Evolutionary conservation across 2,113 vertebrate genomes (phyloP), one percentile per base, ranked within the genome.

Genomic region (Menidia beryllina): DNA sequence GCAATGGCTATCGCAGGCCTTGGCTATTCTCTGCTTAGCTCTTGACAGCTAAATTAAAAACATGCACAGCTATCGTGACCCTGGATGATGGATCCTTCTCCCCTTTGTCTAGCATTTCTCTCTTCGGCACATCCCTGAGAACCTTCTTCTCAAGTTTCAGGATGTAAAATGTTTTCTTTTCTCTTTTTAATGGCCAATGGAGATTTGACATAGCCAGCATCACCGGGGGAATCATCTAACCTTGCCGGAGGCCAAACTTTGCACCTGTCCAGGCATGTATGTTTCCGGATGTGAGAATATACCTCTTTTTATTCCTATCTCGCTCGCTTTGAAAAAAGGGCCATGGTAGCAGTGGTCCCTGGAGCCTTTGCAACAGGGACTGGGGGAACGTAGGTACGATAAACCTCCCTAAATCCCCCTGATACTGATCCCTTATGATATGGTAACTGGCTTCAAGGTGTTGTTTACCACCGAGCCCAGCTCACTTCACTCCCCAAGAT

Each of bases 11-110:
- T 86, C 69, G 39, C 59, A 80, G 69, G 81, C 68, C 80, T 60
- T 59, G 61, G 66, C 80, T 58, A 75, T 74, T 55, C 61, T 83
- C 41, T 24, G 69, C 79, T 80, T 70, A 75, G 84, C 77, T 87
- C 81, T 75, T 88, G 85, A 88, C 81, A 91, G 87, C 61, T 87
- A 88, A 91, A 91, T 92, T 91, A 89, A 90, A 92, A 93, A 85
- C 74, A 89, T 66, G 50, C 51, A 55, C 61, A 19, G 50, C 70
- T 79, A 83, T 83, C 54, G 49, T 85, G 84, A 91, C 88, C 86
- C 80, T 50, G 53, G 21, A 57, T 87, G 87, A 89, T 83, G 84
- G 72, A 92, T 90, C 82, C 47, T 7, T 49, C 66, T 87, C 51
- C 70, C 47, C 55, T 19, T 59, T 64, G 47, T 59, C 53, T 64